Percentiles rank a stretch among this genome's conserved stretches.
These are phyloP conservation scores for Coturnix japonica DNA, from an alignment of 2,113 vertebrate genomes.

Conservation along the genomic window DNA sequence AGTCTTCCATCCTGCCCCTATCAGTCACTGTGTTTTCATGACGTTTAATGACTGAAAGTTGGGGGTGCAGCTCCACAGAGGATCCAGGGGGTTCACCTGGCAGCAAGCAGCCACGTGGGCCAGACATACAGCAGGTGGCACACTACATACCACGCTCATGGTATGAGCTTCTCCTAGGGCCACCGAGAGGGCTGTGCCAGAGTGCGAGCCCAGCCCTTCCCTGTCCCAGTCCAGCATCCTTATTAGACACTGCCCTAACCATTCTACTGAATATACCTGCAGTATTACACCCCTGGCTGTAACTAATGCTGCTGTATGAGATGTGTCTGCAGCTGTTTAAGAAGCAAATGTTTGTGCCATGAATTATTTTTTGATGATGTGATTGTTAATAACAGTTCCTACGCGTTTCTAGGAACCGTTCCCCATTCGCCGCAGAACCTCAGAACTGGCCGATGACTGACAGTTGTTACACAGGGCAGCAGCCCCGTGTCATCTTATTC, in stretches of 20 bases:
- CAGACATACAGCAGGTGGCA: slow-evolving; percentile 58
- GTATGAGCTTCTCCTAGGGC: slow-evolving; percentile 45
- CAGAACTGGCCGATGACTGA: slow-evolving; percentile 70
- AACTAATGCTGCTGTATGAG: background rate
- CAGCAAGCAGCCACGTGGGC: slow-evolving; percentile 27
- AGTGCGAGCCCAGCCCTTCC: background rate
- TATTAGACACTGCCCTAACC: background rate
- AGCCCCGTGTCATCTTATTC: slow-evolving; percentile 67
- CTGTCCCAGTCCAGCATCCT: background rate
- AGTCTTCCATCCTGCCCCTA: background rate
- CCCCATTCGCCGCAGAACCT: background rate
- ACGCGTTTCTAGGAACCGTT: background rate
- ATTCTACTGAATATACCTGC: background rate
- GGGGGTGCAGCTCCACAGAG: background rate
- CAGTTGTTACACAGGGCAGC: slow-evolving; percentile 59
- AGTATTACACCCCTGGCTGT: background rate
- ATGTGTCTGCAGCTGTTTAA: slow-evolving; percentile 15
- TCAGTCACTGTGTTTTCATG: background rate
- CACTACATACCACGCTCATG: background rate
- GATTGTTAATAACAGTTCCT: background rate
- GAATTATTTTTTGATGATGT: background rate
- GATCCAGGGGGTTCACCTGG: background rate
- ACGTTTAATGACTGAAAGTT: background rate
- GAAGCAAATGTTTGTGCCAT: background rate
- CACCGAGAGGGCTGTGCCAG: slow-evolving; percentile 42